phyloP scores from a whole-genome alignment of 2,797 vertebrate genomes.

The Acanthopagrus latus region DNA sequence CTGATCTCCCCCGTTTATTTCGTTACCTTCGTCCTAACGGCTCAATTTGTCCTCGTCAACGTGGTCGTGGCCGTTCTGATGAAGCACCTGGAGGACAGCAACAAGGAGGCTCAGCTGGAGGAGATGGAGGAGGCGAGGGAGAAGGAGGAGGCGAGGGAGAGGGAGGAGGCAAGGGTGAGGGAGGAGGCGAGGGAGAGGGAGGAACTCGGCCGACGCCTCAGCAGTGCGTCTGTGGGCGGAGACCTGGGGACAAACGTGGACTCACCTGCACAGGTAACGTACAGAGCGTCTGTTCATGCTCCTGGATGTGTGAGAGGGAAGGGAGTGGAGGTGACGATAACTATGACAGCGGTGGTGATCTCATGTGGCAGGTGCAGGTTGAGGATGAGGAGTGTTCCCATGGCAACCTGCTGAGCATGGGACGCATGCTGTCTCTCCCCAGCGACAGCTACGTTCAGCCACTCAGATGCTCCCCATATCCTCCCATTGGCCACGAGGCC shows the following conservation, averaged over 20 bases:
- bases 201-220: conserved; percentile 80
- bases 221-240: conserved; percentile 18
- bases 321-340: conserved; percentile 16
- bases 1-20: conserved; percentile 97
- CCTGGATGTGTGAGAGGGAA: conserved; percentile 15
- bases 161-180: conserved; percentile 90
- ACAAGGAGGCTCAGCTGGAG: conserved; percentile 89
- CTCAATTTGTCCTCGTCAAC: conserved; percentile 98
- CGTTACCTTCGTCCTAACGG: conserved; percentile 98
- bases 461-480: conserved; percentile 81
- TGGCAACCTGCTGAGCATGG: conserved; percentile 84
- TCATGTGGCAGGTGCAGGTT: conserved; percentile 79
- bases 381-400: conserved; percentile 83
- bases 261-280: conserved; percentile 80
- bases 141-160: conserved; percentile 84
- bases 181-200: conserved; percentile 86
- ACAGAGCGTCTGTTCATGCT: not conserved
- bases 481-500: conserved; percentile 73
- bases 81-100: conserved; percentile 99
- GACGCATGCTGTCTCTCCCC: conserved; percentile 94
- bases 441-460: conserved; percentile 93
- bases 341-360: conserved; percentile 55
- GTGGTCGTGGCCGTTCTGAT: conserved; percentile 98
- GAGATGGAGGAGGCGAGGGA: conserved; percentile 92
- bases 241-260: conserved; percentile 57